Conservation (phyloP, 2,797 vertebrate genomes). For the Peromyscus attwateri region DNA sequence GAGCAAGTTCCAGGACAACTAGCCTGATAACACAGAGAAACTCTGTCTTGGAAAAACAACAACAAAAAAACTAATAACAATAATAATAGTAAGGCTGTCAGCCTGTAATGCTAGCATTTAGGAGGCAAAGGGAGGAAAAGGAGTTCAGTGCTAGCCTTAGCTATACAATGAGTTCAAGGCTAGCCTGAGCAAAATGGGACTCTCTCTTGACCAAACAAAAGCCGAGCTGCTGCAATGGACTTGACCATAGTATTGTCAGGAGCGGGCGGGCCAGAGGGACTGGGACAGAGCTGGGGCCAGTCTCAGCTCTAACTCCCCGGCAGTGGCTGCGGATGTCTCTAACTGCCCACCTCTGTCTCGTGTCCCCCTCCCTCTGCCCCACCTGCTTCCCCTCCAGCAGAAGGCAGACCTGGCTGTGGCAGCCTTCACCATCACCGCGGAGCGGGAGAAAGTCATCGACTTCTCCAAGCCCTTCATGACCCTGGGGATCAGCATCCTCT, state of each 20-base stretch:
- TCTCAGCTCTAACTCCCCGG: fast-evolving
- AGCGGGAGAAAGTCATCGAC: slow-evolving; percentile 95
- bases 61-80: background rate
- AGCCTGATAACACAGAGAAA: background rate
- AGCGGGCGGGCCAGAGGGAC: background rate
- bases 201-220: background rate
- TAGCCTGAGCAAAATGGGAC: background rate
- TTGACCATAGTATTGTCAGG: background rate
- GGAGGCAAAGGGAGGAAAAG: background rate
- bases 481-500: slow-evolving; percentile 97
- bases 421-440: slow-evolving; percentile 96
- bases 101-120: background rate
- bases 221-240: background rate
- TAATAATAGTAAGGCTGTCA: background rate
- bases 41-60: background rate
- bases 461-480: slow-evolving; percentile 98
- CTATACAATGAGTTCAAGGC: background rate
- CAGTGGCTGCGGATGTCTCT: background rate
- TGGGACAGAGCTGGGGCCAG: fast-evolving
- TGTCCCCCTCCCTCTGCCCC: background rate
- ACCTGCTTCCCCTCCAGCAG: slow-evolving; percentile 85
- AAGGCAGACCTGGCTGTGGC: slow-evolving; percentile 97
- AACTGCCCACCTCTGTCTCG: slow-evolving; percentile 10
- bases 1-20: background rate
- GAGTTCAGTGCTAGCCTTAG: background rate